Percentiles rank a stretch among this genome's conserved stretches.
These are phyloP conservation scores for Sebastes oblongus DNA, from an alignment of 2,797 vertebrate species.

Conservation along the genomic window DNA sequence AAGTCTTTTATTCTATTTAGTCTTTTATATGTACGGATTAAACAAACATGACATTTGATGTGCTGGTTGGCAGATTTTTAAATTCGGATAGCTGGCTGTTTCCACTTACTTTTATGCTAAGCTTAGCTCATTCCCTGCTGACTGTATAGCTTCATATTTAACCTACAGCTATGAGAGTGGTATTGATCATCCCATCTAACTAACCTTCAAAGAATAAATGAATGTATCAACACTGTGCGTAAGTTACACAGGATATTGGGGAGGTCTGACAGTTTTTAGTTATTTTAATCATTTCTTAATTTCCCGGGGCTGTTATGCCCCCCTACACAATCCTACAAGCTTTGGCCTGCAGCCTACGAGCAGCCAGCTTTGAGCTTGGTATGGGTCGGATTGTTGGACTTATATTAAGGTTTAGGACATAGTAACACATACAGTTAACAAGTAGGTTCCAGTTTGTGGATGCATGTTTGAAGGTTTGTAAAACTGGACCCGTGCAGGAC, in stretches of 20 bases:
- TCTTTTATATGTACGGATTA: not conserved
- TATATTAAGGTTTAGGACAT: not conserved
- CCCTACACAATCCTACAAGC: not conserved
- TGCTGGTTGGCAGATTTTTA: not conserved
- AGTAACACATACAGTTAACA: not conserved
- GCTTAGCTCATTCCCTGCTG: not conserved
- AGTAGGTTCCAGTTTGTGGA: not conserved
- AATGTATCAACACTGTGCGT: not conserved
- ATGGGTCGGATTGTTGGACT: accelerated
- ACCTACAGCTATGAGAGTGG: not conserved
- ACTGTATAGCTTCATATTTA: not conserved
- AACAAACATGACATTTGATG: not conserved
- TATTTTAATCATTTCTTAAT: not conserved
- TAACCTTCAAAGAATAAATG: not conserved
- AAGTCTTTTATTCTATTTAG: not conserved
- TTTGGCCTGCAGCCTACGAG: not conserved
- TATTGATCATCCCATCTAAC: not conserved
- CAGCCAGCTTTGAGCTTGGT: not conserved
- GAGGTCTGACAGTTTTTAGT: not conserved
- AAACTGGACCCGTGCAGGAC: not conserved
- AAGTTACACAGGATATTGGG: not conserved
- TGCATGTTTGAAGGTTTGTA: not conserved
- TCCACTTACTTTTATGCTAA: not conserved
- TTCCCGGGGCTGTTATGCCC: not conserved
- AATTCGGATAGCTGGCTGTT: not conserved